Evolutionary conservation across 2,797 vertebrate genomes (phyloP), one percentile per base, ranked within the genome.

Genomic region (Phrynocephalus forsythii): DNA sequence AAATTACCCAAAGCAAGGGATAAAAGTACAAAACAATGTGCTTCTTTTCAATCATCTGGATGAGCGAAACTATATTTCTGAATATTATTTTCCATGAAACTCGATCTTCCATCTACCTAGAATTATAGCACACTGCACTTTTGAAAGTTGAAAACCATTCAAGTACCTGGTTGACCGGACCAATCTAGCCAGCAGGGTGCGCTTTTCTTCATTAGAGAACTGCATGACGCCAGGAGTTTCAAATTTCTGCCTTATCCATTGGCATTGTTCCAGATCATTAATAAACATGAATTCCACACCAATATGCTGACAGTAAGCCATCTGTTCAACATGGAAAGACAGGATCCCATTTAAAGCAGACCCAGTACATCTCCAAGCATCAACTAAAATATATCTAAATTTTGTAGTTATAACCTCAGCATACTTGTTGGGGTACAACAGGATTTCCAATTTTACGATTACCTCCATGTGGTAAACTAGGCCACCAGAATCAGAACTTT

Each of bases 211-310:
- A 0, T 78, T 96, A 83, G 93, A 97, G 95, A 98, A 98, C 90
- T 97, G 97, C 98, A 98, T 98, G 90, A 97, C 91, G 22, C 98
- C 98, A 0, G 98, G 98, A 0, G 97, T 98, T 96, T 99, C 98
- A 8, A 99, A 99, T 95, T 98, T 99, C 93, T 97, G 94, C 48
- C 98, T 95, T 92, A 99, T 98, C 98, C 98, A 99, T 90, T 98
- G 98, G 89, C 98, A 99, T 92, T 99, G 98, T 88, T 99, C 97
- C 97, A 99, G 89, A 92, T 99, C 97, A 0, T 99, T 99, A 89
- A 99, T 99, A 90, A 99, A 99, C 98, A 99, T 99, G 91, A 99
- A 99, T 95, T 99, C 98, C 85, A 98, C 98, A 0, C 98, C 98
- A 0, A 99, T 98, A 87, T 98, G 98, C 95, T 98, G 98, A 88